Percentiles rank a stretch among this genome's conserved stretches.
These are phyloP conservation scores for Pelagia noctiluca DNA, from an alignment of 30 jellyfish, hydroid and myxozoan genomes.

Conservation along the genomic window DNA sequence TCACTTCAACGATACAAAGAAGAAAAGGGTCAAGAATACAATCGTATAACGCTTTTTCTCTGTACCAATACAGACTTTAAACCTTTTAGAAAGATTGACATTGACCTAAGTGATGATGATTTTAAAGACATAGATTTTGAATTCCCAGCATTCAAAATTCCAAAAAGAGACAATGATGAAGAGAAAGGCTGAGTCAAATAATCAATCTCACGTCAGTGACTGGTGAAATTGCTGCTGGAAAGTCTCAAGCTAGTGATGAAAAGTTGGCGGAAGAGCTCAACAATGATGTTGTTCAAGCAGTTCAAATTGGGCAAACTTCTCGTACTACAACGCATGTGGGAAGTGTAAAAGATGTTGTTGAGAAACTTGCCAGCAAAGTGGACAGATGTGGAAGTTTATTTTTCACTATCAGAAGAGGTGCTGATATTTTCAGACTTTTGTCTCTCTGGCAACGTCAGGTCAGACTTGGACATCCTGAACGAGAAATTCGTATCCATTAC, in stretches of 20 bases:
- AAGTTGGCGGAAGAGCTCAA: not conserved
- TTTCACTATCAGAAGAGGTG: not conserved
- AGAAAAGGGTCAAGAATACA: not conserved
- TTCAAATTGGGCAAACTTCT: not conserved
- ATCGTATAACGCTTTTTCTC: not conserved
- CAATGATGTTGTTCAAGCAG: not conserved
- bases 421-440: not conserved
- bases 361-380: not conserved
- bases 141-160: too few species aligned
- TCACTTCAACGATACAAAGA: not conserved
- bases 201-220: not conserved
- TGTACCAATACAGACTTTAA: not conserved
- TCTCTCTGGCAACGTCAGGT: not conserved
- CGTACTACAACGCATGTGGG: not conserved
- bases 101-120: not conserved
- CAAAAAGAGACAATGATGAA: too few species aligned
- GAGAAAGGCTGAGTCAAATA: not conserved
- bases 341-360: not conserved
- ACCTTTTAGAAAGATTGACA: not conserved
- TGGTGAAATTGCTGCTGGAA: not conserved
- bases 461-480: not conserved
- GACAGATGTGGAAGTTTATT: not conserved
- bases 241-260: not conserved
- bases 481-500: not conserved
- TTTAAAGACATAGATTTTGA: too few species aligned